These are phyloP conservation scores for Epinephelus cyanopodus DNA, from an alignment of 2,113 vertebrate genomes.

Conservation along the genomic window DNA sequence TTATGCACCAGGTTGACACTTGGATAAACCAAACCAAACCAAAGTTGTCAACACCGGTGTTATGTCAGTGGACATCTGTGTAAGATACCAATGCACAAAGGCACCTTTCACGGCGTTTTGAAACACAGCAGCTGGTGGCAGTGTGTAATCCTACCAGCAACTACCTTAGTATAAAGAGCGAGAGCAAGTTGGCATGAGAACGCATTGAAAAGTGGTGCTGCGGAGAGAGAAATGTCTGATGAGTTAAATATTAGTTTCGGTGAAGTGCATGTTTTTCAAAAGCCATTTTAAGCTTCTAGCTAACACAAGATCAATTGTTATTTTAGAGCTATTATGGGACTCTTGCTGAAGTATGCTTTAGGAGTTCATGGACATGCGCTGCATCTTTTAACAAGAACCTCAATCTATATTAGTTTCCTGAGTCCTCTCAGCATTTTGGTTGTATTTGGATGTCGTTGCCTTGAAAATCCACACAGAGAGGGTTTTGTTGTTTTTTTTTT, in stretches of 20 bases:
- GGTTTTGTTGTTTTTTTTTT: background rate
- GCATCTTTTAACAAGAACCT: constrained; percentile 1
- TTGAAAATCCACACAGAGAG: background rate
- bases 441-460: background rate
- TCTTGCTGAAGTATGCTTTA: background rate
- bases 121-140: too few species aligned
- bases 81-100: too few species aligned
- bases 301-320: constrained; percentile 28
- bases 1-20: too few species aligned
- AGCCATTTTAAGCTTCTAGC: constrained; percentile 17
- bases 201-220: background rate
- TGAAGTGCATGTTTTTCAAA: constrained; percentile 13
- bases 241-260: constrained; percentile 20
- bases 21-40: too few species aligned
- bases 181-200: too few species aligned
- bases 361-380: background rate
- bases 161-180: too few species aligned
- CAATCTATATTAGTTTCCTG: background rate
- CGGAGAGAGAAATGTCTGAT: background rate
- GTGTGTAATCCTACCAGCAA: too few species aligned
- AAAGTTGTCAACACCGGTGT: too few species aligned
- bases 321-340: constrained; percentile 3
- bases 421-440: background rate
- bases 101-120: too few species aligned
- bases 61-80: too few species aligned